These are phyloP conservation scores for Andrena fulva DNA, from an alignment of 2,888 invertebrate genomes.

Conservation along the genomic window DNA sequence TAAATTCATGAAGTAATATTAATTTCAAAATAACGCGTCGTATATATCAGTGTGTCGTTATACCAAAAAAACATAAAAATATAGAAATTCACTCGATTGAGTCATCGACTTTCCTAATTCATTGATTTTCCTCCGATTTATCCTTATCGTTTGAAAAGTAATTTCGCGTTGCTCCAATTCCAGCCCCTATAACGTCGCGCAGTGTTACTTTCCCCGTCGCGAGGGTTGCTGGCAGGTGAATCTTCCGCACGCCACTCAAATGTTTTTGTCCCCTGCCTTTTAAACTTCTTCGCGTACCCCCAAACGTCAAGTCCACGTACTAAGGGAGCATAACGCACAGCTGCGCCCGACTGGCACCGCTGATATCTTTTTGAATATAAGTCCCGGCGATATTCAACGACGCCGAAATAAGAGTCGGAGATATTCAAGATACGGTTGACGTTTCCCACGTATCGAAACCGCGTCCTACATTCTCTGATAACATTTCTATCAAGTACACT, in stretches of 20 bases:
- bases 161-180: background rate
- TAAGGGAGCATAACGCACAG: constrained; percentile 59
- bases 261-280: constrained; percentile 35
- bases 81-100: background rate
- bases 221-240: background rate
- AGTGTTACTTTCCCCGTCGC: background rate
- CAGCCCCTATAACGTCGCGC: background rate
- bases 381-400: constrained; percentile 60
- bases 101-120: background rate
- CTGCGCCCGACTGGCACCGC: constrained; percentile 63
- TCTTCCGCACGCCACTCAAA: background rate
- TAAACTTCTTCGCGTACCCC: constrained; percentile 44
- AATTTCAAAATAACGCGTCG: background rate
- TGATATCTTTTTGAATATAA: constrained; percentile 68
- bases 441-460: constrained; percentile 59
- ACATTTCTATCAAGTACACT: constrained; percentile 60
- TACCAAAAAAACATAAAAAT: background rate
- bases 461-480: constrained; percentile 55
- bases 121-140: background rate
- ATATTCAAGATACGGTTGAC: constrained; percentile 63
- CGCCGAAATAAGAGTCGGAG: constrained; percentile 56
- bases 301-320: constrained; percentile 55
- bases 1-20: background rate
- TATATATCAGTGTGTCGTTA: no score
- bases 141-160: background rate